Evolutionary conservation across 2,797 vertebrate species (phyloP).

Genomic region (Falco biarmicus): DNA sequence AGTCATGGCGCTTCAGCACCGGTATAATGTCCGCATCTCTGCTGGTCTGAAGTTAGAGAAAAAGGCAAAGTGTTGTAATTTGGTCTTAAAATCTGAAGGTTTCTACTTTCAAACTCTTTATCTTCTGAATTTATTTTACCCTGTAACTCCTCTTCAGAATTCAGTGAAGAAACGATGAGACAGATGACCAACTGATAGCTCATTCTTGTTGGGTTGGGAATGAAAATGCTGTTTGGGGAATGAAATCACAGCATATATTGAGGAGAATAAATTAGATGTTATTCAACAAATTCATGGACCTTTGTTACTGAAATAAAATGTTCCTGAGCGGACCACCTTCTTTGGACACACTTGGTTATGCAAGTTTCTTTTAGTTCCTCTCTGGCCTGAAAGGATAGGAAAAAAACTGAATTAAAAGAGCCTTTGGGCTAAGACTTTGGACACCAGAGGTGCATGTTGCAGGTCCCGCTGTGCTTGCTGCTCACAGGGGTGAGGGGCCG

Average conservation of each 20-base stretch:
- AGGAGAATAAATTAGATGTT: not conserved
- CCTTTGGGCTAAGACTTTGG: not conserved
- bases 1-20: not conserved
- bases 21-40: not conserved
- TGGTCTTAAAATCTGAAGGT: not conserved
- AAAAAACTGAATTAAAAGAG: not conserved
- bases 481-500: not conserved
- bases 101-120: not conserved
- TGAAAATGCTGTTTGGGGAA: not conserved
- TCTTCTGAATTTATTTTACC: constrained; percentile 2
- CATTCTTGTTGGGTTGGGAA: too few relatives aligned
- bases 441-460: not conserved
- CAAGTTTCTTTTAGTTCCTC: not conserved
- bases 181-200: not conserved
- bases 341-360: not conserved
- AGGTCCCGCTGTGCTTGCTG: not conserved
- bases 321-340: not conserved
- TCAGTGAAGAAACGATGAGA: not conserved
- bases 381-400: not conserved
- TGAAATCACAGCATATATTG: not conserved
- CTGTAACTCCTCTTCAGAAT: not conserved
- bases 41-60: not conserved
- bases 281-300: not conserved
- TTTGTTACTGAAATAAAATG: not conserved
- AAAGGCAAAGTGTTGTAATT: not conserved